Evolutionary conservation across 2,797 vertebrate species (phyloP).

Genomic region (Furcifer pardalis): DNA sequence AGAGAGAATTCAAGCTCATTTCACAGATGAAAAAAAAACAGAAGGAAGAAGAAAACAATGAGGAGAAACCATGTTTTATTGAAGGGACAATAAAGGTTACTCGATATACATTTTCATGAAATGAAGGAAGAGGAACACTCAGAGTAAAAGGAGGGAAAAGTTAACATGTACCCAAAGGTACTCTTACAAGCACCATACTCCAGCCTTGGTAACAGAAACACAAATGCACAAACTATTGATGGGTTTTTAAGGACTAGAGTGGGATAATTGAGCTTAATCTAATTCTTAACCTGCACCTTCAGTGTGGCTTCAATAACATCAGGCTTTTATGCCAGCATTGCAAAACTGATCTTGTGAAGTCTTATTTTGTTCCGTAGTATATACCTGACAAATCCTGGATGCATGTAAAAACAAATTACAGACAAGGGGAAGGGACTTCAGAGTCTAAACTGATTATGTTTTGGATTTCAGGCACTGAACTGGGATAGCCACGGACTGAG

Average conservation of each 20-base stretch:
- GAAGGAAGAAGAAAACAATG: not conserved
- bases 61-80: not conserved
- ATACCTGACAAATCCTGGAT: not conserved
- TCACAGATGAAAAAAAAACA: not conserved
- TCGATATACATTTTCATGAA: not conserved
- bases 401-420: not conserved
- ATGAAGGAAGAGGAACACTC: not conserved
- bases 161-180: not conserved
- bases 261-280: not conserved
- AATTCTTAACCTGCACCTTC: not conserved
- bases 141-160: not conserved
- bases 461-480: not conserved
- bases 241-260: not conserved
- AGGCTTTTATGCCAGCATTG: not conserved
- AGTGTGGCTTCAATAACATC: no score
- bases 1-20: not conserved
- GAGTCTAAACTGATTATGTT: not conserved
- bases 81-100: slow-evolving; percentile 1
- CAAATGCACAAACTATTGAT: not conserved
- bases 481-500: not conserved
- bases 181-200: not conserved
- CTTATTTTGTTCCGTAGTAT: not conserved
- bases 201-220: not conserved
- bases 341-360: not conserved
- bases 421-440: not conserved